A percentile compares a stretch with the other conserved stretches of the same genome.
Evolutionary conservation across 2,797 vertebrate species (phyloP).

Genomic region (Cynodonichthys magdalenae): DNA sequence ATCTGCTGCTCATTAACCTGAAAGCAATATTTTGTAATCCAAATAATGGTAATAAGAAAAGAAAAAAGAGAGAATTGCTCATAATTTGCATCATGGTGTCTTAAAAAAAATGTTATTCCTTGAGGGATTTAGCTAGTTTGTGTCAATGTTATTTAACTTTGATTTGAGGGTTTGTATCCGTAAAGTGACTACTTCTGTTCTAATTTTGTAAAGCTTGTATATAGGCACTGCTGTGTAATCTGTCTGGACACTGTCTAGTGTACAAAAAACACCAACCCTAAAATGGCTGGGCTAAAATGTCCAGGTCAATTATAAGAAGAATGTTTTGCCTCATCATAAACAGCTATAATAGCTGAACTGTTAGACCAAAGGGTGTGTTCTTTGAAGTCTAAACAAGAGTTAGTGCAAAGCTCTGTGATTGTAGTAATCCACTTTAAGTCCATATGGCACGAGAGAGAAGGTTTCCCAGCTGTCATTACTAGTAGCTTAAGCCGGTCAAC

Average conservation of each 20-base stretch:
- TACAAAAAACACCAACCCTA: neutral
- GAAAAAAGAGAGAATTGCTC: too few species aligned
- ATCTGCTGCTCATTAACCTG: neutral
- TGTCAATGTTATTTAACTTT: neutral
- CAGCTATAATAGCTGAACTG: neutral
- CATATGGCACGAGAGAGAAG: conserved; percentile 62
- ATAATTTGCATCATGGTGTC: too few species aligned
- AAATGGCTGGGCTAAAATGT: too few species aligned
- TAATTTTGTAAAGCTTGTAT: too few species aligned
- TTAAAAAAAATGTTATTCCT: too few species aligned
- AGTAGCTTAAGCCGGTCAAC: conserved; percentile 30
- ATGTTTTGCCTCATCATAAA: neutral
- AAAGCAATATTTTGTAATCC: too few species aligned
- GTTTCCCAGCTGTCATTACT: conserved; percentile 41
- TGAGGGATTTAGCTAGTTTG: too few species aligned
- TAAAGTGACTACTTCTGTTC: too few species aligned
- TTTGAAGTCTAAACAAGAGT: conserved; percentile 25
- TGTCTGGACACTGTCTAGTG: neutral
- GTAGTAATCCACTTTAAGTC: conserved; percentile 67
- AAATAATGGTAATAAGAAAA: too few species aligned
- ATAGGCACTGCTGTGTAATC: neutral
- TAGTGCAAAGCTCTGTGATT: conserved; percentile 23
- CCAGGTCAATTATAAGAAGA: too few species aligned
- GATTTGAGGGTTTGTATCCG: neutral
- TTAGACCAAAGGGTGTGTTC: neutral